A percentile compares a stretch with the other conserved stretches of the same genome.
Conservation (phyloP, 2,797 vertebrate species). For the Podarcis siculus region DNA sequence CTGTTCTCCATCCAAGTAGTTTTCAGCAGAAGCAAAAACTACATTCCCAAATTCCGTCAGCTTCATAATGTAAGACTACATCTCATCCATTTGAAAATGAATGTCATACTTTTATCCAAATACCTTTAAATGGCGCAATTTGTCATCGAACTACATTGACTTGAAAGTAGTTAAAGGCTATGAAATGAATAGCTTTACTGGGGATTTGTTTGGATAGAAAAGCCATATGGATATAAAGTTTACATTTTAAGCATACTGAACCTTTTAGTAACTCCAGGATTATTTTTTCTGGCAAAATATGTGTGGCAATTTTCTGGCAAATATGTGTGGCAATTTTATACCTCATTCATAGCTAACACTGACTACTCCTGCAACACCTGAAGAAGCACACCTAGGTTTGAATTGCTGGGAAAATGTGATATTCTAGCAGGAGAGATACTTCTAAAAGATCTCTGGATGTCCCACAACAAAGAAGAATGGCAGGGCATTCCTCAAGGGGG, state of each 20-base stretch:
- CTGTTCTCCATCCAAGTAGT: constrained; percentile 32
- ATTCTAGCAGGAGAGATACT: neutral
- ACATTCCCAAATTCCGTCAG: constrained; percentile 51
- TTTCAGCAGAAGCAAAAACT: constrained; percentile 58
- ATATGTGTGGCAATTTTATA: constrained; percentile 30
- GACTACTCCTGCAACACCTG: constrained; percentile 28
- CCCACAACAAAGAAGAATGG: neutral
- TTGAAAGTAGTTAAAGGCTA: constrained; percentile 53
- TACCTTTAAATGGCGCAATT: constrained; percentile 45
- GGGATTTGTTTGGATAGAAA: constrained; percentile 10
- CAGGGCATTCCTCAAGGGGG: too few relatives aligned
- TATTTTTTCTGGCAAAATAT: neutral
- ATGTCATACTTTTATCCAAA: constrained; percentile 63
- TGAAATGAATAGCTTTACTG: constrained; percentile 34
- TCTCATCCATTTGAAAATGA: constrained; percentile 62
- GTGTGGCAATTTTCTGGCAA: constrained; percentile 37
- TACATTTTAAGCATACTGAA: constrained; percentile 29
- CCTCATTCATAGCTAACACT: constrained; percentile 29
- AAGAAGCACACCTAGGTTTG: neutral
- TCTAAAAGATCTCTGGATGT: neutral
- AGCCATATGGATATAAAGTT: constrained; percentile 28
- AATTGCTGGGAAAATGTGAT: neutral
- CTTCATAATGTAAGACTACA: constrained; percentile 53
- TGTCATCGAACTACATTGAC: constrained; percentile 53
- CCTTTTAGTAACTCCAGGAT: constrained; percentile 31